Evolutionary conservation across 37 sponge, comb jelly and placozoan genomes (phyloP).

Genomic region (Eunapius fragilis): DNA sequence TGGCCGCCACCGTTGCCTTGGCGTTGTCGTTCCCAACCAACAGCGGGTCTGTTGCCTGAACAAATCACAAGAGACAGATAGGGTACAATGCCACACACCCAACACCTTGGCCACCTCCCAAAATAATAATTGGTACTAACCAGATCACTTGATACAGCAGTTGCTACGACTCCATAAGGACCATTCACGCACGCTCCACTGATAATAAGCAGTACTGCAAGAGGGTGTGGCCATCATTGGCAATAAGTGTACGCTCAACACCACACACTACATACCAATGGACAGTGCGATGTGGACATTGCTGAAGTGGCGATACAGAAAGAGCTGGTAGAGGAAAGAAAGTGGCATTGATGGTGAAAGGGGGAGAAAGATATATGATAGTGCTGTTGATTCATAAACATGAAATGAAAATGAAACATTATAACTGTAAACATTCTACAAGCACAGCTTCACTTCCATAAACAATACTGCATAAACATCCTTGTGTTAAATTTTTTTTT

Average conservation of each 20-base stretch:
- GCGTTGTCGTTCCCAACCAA: slow-evolving; percentile 77
- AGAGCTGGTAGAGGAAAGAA: slow-evolving; percentile 13
- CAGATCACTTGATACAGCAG: slow-evolving; percentile 87
- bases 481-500: too few relatives aligned
- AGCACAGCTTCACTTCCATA: too few relatives aligned
- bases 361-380: too few relatives aligned
- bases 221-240: background rate
- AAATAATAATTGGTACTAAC: slow-evolving; percentile 11
- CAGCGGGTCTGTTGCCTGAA: slow-evolving; percentile 67
- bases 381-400: too few relatives aligned
- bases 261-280: background rate
- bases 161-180: slow-evolving; percentile 86
- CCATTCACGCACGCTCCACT: slow-evolving; percentile 81
- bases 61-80: background rate
- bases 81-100: background rate
- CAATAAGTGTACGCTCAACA: background rate
- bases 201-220: slow-evolving; percentile 55
- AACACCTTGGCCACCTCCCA: too few relatives aligned
- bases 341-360: background rate
- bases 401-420: too few relatives aligned
- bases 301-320: slow-evolving; percentile 17
- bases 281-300: slow-evolving; percentile 6
- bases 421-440: too few relatives aligned
- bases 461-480: too few relatives aligned
- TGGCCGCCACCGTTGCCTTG: slow-evolving; percentile 87